A percentile compares a stretch with the other conserved stretches of the same genome.
phyloP scores from a whole-genome alignment of 2,888 invertebrate genomes.

The Drosophila antonietae region DNA sequence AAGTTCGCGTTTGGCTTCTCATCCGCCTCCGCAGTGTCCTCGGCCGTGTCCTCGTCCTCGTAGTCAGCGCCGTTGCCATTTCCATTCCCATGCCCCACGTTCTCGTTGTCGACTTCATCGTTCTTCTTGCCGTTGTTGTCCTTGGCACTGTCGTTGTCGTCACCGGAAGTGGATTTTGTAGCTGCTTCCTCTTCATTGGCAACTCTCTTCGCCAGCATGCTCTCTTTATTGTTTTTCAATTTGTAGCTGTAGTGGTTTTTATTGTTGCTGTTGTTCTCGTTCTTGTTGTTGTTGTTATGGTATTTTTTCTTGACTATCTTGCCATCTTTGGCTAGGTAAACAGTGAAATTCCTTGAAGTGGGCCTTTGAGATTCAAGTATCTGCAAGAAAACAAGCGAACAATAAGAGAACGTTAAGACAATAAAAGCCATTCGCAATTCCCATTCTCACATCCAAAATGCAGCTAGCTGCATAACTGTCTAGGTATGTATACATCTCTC shows the following conservation, averaged over 20 bases:
- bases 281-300: constrained; percentile 34
- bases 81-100: not conserved
- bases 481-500: not conserved
- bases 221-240: constrained; percentile 67
- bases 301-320: constrained; percentile 41
- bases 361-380: constrained; percentile 81
- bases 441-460: constrained; percentile 15
- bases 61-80: not conserved
- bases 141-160: constrained; percentile 20
- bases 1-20: constrained; percentile 46
- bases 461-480: constrained; percentile 25
- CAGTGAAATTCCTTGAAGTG: constrained; percentile 71
- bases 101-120: constrained; percentile 9
- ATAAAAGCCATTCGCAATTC: constrained; percentile 22
- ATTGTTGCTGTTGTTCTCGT: constrained; percentile 33
- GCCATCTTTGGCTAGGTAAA: constrained; percentile 58
- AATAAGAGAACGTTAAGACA: constrained; percentile 36
- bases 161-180: constrained; percentile 53
- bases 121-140: constrained; percentile 24
- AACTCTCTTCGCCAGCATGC: constrained; percentile 42
- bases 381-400: constrained; percentile 64
- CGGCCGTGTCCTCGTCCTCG: constrained; percentile 20
- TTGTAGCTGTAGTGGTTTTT: constrained; percentile 61
- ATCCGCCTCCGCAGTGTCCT: constrained; percentile 26
- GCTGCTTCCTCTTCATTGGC: constrained; percentile 40